Base-by-base conservation (phyloP, 2,797 vertebrate species). In the Yasuhikotakia modesta region DNA sequence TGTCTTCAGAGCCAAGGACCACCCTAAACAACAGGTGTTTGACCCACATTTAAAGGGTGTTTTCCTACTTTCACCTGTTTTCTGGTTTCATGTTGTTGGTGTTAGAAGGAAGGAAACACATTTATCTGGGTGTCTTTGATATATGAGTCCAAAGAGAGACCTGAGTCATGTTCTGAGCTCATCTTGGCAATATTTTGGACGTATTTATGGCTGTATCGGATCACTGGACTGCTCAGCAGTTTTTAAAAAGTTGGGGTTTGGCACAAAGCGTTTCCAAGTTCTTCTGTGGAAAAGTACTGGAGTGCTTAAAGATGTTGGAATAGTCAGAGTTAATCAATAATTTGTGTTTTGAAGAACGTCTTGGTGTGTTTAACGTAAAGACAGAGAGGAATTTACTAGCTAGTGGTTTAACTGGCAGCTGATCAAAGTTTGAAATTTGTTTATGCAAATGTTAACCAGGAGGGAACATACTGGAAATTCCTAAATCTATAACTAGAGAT, bases 201-300 rank as follows among this genome's bases (percentile, higher is more conserved):
- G 13, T 24, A 50, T 70, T 70, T 61, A 77, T 52, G 13, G 30
- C n/a, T n/a, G 16, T 77, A 61, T 61, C 11, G 11, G 7, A 14
- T 77, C 35, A 70, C 17, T 16, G 30, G 0, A 0, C 24, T 43
- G 24, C 12, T 46, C 64, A 58, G 52, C 24, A 30, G 30, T 22
- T 67, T 58, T 13, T 19, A 5, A 4, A 58, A 65, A 27, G 35
- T 21, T 45, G 24, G 14, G 17, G 50, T 2, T 7, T 58, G 32
- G 22, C 19, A n/a, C 3, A 1, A 3, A 27, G 5, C 21, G 16
- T 22, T 3, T 57, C 5, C 8, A 39, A 10, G 53, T n/a, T 48
- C 14, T 67, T 39, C 7, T 48, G 45, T 77, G 75, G 65, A 77
- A 69, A 61, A 69, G 45, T 39, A 77, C 66, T 39, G 10, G 19